Evolutionary conservation across 2,888 invertebrate species (phyloP), one percentile per base, ranked within the genome.

Genomic region (Melanophora roralis): DNA sequence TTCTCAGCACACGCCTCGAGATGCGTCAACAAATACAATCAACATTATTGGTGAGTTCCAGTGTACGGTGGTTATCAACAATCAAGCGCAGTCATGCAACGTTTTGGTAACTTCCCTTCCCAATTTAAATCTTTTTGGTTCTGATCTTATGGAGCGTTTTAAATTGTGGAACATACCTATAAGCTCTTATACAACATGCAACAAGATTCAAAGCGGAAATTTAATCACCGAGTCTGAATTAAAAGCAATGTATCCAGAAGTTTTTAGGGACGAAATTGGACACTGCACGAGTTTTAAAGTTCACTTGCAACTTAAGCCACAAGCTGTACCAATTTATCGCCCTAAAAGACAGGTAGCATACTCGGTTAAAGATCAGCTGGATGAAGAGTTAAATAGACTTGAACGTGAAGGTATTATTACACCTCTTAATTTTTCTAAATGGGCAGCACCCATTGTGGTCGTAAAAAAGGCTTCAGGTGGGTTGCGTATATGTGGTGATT

Each of bases 401-500:
- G 60, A 82, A 73, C 16, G 40, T 0, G 38, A 60, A 32, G 73
- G 79, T 11, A 76, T 82, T 6, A 82, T 83, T 16, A 43, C 65
- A 32, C 80, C 77, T 16, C 65, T 83, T 7, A 78, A 81, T 64
- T 83, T 45, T 36, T 84, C 81, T 7, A 75, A 82, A 47, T 83
- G 81, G 81, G 77, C 83, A 8, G 81, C 83, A 34, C 82, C 82
- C 7, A 81, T 84, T 32, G 81, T 83, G 7, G 76, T 69, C 1
- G 73, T 81, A 5, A 67, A 53, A 38, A 84, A 82, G 32, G 43
- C 73, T 32, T 78, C 79, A 1, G 83, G 82, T 4, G 51, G 55
- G 1, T 55, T 84, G 9, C 51, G 82, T 8, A 78, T 84, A 19
- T 84, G 83, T 62, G 83, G 77, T 43, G 82, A 83, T 57, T 83